Conservation (phyloP, 2,113 vertebrate genomes). For the Megaceryle maxima region DNA sequence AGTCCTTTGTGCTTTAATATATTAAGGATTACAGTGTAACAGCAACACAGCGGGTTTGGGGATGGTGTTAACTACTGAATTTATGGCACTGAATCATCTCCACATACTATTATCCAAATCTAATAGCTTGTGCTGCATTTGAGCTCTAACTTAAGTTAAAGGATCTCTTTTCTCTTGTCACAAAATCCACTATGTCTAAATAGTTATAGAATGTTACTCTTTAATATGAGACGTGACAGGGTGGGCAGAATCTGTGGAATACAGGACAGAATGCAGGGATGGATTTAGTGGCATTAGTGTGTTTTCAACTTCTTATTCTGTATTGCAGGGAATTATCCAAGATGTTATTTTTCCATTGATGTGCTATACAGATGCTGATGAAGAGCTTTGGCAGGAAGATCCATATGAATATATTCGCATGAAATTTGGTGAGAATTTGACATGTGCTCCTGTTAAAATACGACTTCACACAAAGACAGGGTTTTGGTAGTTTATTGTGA, state of each 20-base stretch:
- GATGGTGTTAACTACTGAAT: background rate
- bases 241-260: background rate
- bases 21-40: background rate
- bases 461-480: rapidly evolving
- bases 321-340: constrained; percentile 82
- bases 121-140: background rate
- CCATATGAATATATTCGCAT: constrained; percentile 99
- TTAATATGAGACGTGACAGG: background rate
- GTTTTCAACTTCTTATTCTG: background rate
- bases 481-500: background rate
- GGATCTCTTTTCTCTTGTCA: background rate
- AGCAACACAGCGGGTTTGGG: background rate
- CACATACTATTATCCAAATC: background rate
- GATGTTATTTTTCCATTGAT: constrained; percentile 90
- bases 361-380: constrained; percentile 99
- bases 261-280: background rate
- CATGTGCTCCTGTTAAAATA: background rate
- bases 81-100: background rate
- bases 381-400: constrained; percentile 98
- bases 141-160: background rate
- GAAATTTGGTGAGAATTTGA: constrained; percentile 89
- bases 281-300: background rate
- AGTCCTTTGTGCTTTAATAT: background rate
- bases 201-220: background rate
- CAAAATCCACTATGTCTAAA: background rate